These are phyloP conservation scores for Myotis yumanensis DNA, from an alignment of 2,113 vertebrate genomes.

Conservation along the genomic window DNA sequence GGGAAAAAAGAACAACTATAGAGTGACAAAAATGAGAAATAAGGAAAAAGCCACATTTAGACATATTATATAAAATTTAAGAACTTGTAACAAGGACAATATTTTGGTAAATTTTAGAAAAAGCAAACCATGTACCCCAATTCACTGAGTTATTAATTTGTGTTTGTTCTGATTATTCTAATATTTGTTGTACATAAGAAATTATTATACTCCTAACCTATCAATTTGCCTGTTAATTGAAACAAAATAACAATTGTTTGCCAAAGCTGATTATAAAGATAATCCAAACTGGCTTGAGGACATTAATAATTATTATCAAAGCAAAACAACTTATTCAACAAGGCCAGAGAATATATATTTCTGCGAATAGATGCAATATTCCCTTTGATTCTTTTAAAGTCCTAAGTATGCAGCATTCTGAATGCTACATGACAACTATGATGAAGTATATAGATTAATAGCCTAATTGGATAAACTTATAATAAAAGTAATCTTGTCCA, in stretches of 20 bases:
- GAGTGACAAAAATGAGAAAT: neutral
- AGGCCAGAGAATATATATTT: neutral
- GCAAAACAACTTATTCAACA: neutral
- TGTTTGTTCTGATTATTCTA: neutral
- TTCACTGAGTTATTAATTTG: neutral
- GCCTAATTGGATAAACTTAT: neutral
- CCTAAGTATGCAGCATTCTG: neutral
- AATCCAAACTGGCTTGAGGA: neutral
- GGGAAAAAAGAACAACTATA: neutral
- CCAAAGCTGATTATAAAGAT: neutral
- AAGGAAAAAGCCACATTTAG: neutral
- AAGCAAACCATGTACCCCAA: neutral
- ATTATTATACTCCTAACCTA: neutral
- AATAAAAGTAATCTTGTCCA: neutral
- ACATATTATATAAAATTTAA: neutral
- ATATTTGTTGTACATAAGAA: neutral
- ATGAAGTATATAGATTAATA: neutral
- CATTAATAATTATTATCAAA: neutral
- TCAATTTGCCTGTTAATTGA: neutral
- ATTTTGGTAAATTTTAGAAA: neutral
- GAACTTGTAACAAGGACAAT: neutral
- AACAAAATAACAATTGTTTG: neutral
- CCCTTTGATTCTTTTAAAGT: neutral
- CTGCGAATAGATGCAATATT: neutral
- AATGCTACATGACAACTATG: too few relatives aligned